These are phyloP conservation scores for Cairina moschata DNA, from an alignment of 2,113 vertebrate genomes.

Conservation along the genomic window DNA sequence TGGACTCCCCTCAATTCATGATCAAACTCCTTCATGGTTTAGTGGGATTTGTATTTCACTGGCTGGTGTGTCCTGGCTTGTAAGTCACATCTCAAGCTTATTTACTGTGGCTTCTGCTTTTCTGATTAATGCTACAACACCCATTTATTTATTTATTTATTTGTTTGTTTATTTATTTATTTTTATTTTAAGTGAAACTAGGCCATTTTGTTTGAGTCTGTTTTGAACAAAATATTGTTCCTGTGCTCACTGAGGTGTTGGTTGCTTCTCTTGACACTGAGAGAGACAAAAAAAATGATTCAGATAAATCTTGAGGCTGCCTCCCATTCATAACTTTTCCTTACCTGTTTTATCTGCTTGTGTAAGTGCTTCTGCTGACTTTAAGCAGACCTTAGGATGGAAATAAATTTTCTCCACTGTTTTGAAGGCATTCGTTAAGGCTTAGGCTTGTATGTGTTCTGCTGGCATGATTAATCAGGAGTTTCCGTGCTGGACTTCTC, in stretches of 20 bases:
- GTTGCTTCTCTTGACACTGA: neutral
- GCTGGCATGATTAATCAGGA: neutral
- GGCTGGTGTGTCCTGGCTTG: neutral
- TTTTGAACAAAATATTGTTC: neutral
- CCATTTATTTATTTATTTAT: neutral
- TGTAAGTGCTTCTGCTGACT: neutral
- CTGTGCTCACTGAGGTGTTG: neutral
- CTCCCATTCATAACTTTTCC: neutral
- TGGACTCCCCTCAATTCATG: neutral
- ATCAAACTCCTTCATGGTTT: neutral
- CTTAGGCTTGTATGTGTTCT: neutral
- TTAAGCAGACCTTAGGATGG: neutral
- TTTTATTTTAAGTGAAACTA: neutral
- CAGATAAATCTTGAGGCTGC: neutral
- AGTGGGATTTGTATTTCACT: neutral
- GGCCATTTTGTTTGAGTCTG: neutral
- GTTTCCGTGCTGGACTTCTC: neutral
- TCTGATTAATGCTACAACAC: neutral
- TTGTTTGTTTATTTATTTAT: neutral
- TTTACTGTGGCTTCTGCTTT: neutral
- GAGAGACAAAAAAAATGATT: neutral
- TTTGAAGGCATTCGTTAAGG: neutral
- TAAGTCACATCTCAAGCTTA: neutral
- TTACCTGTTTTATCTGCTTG: neutral
- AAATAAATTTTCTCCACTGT: neutral